Base-by-base conservation (phyloP, 2,113 vertebrate species). In the Thermophis baileyi region DNA sequence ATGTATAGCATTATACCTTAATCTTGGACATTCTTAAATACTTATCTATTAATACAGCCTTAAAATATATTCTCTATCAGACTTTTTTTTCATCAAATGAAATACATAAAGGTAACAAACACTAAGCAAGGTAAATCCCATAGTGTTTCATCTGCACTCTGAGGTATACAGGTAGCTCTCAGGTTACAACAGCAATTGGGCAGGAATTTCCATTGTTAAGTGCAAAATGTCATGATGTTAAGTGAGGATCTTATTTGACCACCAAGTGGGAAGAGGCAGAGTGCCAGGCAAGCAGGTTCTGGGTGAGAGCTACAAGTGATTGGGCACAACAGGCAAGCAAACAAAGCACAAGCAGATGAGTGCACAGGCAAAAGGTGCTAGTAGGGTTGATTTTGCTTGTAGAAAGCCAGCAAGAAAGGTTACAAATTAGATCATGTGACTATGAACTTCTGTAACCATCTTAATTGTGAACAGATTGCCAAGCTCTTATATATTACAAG, bases 1-100 rank as follows among this genome's bases (percentile, higher is more conserved):
- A 94, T 54, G 11, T 93, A 90, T 88, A 95, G 30, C 47, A 85
- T 89, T 85, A 85, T 92, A 4, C 24, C 85, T n/a, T 86, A 50
- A 40, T 54, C 90, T 44, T 85, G 69, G 49, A 57, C 35, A 86
- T 49, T 90, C 30, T 86, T 90, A 90, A 86, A 85, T 90, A 86
- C 3, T 60, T 54, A 60, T 22, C 9, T 35, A 27, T 14, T 20
- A 11, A 35, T 55, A 10, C 0, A 2, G 86, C 87, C 90, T 57
- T 20, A 93, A 90, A 40, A 85, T 40, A 40, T 85, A 81, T 40
- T 25, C 24, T 49, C 8, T 22, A 54, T 54, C 63, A 1, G 9
- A 25, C n/a, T 18, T 35, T 8, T 3, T 85, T 85, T 54, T 54
- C 6, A 55, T 85, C 30, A 87, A 50, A 60, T 88, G 25, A 35